phyloP scores from a whole-genome alignment of 2,113 vertebrate genomes.

The Tragelaphus strepsiceros region DNA sequence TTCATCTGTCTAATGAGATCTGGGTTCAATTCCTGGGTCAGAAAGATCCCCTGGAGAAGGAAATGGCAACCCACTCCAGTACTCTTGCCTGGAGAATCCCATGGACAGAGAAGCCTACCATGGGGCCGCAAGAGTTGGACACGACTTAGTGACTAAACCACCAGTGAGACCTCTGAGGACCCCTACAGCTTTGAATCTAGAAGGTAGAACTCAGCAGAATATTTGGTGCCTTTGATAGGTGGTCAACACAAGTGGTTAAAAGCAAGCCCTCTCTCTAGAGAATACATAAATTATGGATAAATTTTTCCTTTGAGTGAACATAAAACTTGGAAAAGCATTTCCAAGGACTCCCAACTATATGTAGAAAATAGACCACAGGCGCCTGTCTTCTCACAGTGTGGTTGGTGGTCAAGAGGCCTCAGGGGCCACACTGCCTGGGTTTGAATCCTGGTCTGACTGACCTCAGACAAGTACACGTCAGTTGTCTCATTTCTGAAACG shows the following conservation, averaged over 20 bases:
- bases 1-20: neutral
- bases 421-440: neutral
- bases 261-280: neutral
- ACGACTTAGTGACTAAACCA: neutral
- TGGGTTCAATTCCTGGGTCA: neutral
- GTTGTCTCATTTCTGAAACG: neutral
- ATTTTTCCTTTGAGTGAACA: neutral
- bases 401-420: neutral
- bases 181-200: neutral
- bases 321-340: neutral
- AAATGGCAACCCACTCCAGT: neutral
- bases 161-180: neutral
- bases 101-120: neutral
- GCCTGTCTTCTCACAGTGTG: neutral
- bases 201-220: neutral
- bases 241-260: neutral
- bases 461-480: neutral
- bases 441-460: neutral
- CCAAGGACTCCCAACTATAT: neutral
- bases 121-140: neutral
- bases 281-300: neutral
- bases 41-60: neutral
- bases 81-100: neutral
- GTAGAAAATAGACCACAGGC: neutral
- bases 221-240: neutral